phyloP scores from a whole-genome alignment of 2,888 invertebrate species.

The Perithous albicinctus region DNA sequence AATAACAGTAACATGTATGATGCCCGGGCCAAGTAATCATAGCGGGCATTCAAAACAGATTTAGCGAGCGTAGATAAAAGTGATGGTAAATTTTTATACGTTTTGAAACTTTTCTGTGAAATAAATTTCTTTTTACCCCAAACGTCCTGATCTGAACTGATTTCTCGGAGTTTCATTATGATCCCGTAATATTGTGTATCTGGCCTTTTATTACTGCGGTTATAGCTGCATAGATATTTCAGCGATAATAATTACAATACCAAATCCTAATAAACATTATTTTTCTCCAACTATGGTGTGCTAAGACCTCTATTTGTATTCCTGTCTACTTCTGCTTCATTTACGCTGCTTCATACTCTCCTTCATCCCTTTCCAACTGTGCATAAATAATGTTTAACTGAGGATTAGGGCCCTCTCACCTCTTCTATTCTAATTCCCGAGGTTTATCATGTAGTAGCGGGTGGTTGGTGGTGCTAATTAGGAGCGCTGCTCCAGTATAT shows the following conservation, averaged over 20 bases:
- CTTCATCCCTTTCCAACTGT: constrained; percentile 21
- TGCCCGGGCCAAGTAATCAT: background rate
- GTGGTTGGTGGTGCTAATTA: constrained; percentile 58
- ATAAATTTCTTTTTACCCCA: background rate
- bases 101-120: background rate
- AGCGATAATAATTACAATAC: background rate
- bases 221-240: background rate
- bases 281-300: background rate
- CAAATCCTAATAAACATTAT: background rate
- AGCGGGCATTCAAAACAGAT: background rate
- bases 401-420: constrained; percentile 73
- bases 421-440: constrained; percentile 77
- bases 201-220: background rate
- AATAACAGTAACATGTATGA: background rate
- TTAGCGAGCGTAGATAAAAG: background rate
- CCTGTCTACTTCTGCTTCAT: constrained; percentile 8
- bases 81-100: background rate
- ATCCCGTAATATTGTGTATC: background rate
- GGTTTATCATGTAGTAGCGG: constrained; percentile 74
- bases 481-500: constrained; percentile 42
- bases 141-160: background rate
- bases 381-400: constrained; percentile 77
- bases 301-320: constrained; percentile 23
- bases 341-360: constrained; percentile 9
- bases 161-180: background rate